Percentiles rank a stretch among this genome's conserved stretches.
Evolutionary conservation across 2,797 vertebrate species (phyloP).

Genomic region (Parauchenoglanis punctatus): DNA sequence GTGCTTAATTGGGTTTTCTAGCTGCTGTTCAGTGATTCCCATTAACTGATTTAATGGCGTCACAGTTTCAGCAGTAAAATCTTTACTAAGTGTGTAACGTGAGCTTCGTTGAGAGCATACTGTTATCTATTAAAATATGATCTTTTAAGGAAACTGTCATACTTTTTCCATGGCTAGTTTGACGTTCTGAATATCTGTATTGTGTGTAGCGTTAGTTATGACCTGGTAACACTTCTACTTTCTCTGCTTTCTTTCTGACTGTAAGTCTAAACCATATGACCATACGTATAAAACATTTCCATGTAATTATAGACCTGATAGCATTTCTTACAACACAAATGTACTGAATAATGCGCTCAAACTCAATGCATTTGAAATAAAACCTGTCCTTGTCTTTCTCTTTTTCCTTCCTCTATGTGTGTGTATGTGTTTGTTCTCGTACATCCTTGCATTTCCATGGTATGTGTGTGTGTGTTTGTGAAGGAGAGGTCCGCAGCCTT

Average conservation of each 20-base stretch:
- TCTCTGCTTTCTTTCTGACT: neutral
- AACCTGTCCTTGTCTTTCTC: slow-evolving; percentile 39
- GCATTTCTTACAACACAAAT: neutral
- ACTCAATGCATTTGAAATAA: slow-evolving; percentile 40
- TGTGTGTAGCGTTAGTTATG: neutral
- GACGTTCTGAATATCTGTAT: neutral
- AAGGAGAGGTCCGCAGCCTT: slow-evolving; percentile 61
- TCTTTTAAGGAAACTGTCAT: neutral
- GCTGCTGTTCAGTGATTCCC: neutral
- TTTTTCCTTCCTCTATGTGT: slow-evolving; percentile 26
- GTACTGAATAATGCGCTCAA: neutral
- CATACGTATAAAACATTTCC: neutral
- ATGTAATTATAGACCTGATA: neutral
- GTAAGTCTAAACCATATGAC: neutral
- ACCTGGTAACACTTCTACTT: neutral
- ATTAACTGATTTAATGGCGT: neutral
- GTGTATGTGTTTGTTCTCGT: slow-evolving; percentile 41
- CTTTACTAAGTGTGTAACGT: neutral
- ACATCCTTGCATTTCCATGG: slow-evolving; percentile 28
- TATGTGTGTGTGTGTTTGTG: slow-evolving; percentile 46
- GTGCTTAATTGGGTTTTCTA: neutral
- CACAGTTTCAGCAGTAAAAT: neutral
- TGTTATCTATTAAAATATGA: neutral
- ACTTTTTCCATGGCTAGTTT: neutral
- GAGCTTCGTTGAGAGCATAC: neutral